These are phyloP conservation scores for Cheilosia variabilis DNA, from an alignment of 2,888 invertebrate species.

Conservation along the genomic window DNA sequence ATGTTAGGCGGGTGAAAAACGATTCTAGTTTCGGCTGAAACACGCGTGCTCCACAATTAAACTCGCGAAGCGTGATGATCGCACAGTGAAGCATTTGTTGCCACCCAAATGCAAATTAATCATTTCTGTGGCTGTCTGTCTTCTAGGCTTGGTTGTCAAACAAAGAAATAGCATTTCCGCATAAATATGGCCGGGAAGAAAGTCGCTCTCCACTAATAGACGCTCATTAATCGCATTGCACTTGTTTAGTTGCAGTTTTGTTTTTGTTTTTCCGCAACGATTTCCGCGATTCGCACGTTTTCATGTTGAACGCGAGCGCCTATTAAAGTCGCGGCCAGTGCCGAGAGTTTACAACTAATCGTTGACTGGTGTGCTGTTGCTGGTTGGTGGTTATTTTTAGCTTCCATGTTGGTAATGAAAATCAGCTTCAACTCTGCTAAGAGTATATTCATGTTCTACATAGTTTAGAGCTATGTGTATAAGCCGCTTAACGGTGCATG, in stretches of 20 bases:
- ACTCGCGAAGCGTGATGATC: conserved; percentile 41
- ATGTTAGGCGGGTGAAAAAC: conserved; percentile 52
- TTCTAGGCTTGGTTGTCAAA: conserved; percentile 27
- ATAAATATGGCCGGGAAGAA: conserved; percentile 40
- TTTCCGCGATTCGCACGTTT: conserved; percentile 73
- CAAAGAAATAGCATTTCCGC: conserved; percentile 52
- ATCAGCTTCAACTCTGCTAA: conserved; percentile 27
- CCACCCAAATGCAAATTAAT: conserved; percentile 48
- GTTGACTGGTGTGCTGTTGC: neutral
- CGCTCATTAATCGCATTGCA: conserved; percentile 65
- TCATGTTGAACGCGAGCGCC: conserved; percentile 62
- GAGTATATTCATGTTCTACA: conserved; percentile 37
- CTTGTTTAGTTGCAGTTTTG: conserved; percentile 53
- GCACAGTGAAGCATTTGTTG: conserved; percentile 1
- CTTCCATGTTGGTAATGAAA: conserved; percentile 67
- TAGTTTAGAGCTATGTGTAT: conserved; percentile 29
- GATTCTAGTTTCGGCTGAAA: conserved; percentile 38
- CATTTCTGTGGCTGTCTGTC: conserved; percentile 26
- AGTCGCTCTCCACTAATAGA: conserved; percentile 43
- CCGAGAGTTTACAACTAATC: neutral
- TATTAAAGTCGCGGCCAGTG: conserved; percentile 32
- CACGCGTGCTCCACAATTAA: conserved; percentile 44
- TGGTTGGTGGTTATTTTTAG: conserved; percentile 33
- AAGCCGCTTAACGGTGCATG: conserved; percentile 74
- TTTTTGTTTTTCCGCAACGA: conserved; percentile 50